Evolutionary conservation across 1,140 invertebrate species (phyloP).

Genomic region (Notospermus geniculatus): DNA sequence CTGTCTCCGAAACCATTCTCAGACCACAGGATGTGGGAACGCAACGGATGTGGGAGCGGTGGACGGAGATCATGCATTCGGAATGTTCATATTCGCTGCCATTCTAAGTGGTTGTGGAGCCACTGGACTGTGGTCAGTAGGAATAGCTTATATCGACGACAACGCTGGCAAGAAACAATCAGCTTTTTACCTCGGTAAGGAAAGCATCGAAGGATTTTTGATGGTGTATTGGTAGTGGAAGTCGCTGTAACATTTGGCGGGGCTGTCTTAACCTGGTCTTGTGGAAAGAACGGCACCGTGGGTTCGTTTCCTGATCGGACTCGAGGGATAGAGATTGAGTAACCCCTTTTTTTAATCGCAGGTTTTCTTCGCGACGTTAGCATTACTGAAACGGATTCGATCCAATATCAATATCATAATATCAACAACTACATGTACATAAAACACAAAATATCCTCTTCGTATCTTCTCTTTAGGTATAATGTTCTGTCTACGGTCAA

Average conservation of each 20-base stretch:
- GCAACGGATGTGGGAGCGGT: not conserved
- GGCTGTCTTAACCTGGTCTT: too few relatives aligned
- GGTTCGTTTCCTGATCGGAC: not conserved
- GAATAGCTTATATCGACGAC: not conserved
- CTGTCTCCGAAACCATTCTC: not conserved
- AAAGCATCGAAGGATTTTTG: too few relatives aligned
- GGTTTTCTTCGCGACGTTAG: too few relatives aligned
- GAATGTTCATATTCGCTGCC: not conserved
- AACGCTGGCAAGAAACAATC: not conserved
- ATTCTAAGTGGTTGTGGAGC: not conserved
- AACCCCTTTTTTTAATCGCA: too few relatives aligned
- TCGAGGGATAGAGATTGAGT: not conserved
- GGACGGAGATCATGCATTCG: not conserved
- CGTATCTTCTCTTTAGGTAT: conserved; percentile 1
- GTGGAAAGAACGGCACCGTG: too few relatives aligned
- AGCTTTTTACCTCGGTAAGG: not conserved
- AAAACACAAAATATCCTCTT: not conserved
- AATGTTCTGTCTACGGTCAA: not conserved
- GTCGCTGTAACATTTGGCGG: too few relatives aligned
- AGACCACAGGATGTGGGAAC: not conserved
- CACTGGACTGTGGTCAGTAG: not conserved
- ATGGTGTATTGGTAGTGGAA: too few relatives aligned
- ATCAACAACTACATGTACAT: not conserved
- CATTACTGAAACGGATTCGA: too few relatives aligned
- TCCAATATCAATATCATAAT: not conserved